These are phyloP conservation scores for Caenorhabditis angaria DNA, from an alignment of 2,888 invertebrate genomes.

Conservation along the genomic window DNA sequence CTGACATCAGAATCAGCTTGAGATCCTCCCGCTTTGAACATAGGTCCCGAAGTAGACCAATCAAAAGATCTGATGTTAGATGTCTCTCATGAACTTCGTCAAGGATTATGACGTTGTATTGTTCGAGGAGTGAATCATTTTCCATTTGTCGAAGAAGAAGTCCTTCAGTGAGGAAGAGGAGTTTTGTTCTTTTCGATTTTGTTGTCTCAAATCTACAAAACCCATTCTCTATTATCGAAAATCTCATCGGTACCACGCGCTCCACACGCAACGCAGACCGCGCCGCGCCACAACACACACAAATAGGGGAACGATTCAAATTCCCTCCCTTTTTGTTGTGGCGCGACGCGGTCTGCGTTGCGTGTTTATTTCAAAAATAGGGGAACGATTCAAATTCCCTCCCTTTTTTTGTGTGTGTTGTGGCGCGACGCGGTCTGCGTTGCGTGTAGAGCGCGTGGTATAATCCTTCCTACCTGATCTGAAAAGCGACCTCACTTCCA, in stretches of 20 bases:
- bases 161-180: conserved; percentile 96
- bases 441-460: too few relatives aligned
- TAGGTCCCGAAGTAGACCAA: conserved; percentile 92
- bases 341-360: too few relatives aligned
- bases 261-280: too few relatives aligned
- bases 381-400: too few relatives aligned
- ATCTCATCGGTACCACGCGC: too few relatives aligned
- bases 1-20: conserved; percentile 93
- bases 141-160: conserved; percentile 80
- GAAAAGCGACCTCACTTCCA: conserved; percentile 85
- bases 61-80: conserved; percentile 89
- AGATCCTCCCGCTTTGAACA: conserved; percentile 78
- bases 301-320: too few relatives aligned
- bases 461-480: conserved; percentile 82
- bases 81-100: conserved; percentile 98
- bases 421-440: too few relatives aligned
- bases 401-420: too few relatives aligned
- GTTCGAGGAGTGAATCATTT: conserved; percentile 80
- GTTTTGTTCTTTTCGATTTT: conserved; percentile 80
- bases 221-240: too few relatives aligned
- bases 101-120: conserved; percentile 79
- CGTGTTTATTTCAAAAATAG: too few relatives aligned
- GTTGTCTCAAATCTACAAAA: conserved; percentile 66
- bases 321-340: too few relatives aligned
- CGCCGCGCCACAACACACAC: too few relatives aligned